Percentiles rank a stretch among this genome's conserved stretches.
phyloP scores from a whole-genome alignment of 2,113 vertebrate genomes.

The Aphyosemion australe region DNA sequence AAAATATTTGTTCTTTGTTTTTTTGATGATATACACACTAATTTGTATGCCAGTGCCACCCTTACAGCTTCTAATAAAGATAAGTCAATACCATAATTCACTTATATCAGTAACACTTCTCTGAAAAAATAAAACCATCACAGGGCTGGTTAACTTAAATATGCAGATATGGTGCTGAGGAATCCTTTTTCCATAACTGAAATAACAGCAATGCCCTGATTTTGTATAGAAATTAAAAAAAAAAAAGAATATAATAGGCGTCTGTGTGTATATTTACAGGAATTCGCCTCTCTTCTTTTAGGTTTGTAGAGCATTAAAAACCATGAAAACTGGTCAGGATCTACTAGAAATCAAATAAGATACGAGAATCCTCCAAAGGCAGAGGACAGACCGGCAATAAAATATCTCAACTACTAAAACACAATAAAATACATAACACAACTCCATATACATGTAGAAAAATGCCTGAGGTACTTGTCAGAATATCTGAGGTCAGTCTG shows the following conservation, averaged over 20 bases:
- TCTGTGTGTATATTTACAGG: constrained; percentile 71
- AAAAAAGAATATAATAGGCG: constrained; percentile 35
- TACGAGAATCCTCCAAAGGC: constrained; percentile 56
- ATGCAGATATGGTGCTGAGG: constrained; percentile 40
- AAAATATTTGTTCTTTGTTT: constrained; percentile 13
- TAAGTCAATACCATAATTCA: constrained; percentile 53
- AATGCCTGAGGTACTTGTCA: constrained; percentile 81
- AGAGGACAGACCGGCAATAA: constrained; percentile 67
- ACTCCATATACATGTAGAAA: constrained; percentile 76
- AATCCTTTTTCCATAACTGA: constrained; percentile 55
- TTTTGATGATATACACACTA: constrained; percentile 37
- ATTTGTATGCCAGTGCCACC: constrained; percentile 55
- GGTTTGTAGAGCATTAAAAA: constrained; percentile 65
- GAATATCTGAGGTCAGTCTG: constrained; percentile 80
- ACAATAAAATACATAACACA: constrained; percentile 77
- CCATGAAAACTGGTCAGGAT: constrained; percentile 57
- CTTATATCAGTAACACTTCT: constrained; percentile 43
- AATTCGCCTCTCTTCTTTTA: constrained; percentile 61
- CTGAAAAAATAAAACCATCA: neutral
- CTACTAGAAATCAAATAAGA: constrained; percentile 17
- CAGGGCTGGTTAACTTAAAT: constrained; percentile 55
- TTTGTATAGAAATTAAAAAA: constrained; percentile 28
- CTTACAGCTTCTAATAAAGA: constrained; percentile 64
- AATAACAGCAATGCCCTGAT: constrained; percentile 63
- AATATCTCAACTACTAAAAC: constrained; percentile 76